Evolutionary conservation across 2,888 invertebrate species (phyloP).

Genomic region (Eristalinus aeneus): DNA sequence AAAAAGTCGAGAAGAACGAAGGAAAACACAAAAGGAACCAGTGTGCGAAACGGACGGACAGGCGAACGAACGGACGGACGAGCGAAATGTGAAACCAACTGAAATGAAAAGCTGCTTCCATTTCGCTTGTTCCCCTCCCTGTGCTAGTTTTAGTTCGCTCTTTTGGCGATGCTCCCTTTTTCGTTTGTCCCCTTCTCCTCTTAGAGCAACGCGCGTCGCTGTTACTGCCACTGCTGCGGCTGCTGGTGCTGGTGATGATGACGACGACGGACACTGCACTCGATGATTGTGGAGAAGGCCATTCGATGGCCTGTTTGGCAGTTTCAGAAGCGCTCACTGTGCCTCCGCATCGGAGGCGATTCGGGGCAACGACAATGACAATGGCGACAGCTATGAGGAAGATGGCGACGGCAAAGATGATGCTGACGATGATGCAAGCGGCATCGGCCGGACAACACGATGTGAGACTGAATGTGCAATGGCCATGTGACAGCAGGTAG

Average conservation of each 20-base stretch:
- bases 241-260: slow-evolving; percentile 25
- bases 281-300: slow-evolving; percentile 53
- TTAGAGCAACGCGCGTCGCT: slow-evolving; percentile 38
- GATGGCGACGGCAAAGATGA: slow-evolving; percentile 30
- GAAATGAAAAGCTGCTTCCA: slow-evolving; percentile 59
- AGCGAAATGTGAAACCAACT: slow-evolving; percentile 46
- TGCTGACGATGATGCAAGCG: slow-evolving; percentile 14
- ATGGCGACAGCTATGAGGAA: slow-evolving; percentile 41
- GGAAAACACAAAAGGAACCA: slow-evolving; percentile 1
- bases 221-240: neutral
- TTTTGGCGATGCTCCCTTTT: neutral
- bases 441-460: slow-evolving; percentile 9
- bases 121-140: slow-evolving; percentile 18
- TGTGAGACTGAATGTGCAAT: neutral
- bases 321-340: slow-evolving; percentile 1
- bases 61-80: slow-evolving; percentile 3
- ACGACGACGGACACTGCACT: slow-evolving; percentile 47
- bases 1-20: neutral
- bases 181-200: neutral
- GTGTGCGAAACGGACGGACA: neutral
- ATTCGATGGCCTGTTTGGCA: slow-evolving; percentile 47
- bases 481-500: slow-evolving; percentile 49
- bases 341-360: slow-evolving; percentile 19
- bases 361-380: slow-evolving; percentile 56
- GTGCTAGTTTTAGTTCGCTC: neutral